Percentiles rank a stretch among this genome's conserved stretches.
phyloP scores from a whole-genome alignment of 2,888 invertebrate genomes.

The Odontomyia ornata region DNA sequence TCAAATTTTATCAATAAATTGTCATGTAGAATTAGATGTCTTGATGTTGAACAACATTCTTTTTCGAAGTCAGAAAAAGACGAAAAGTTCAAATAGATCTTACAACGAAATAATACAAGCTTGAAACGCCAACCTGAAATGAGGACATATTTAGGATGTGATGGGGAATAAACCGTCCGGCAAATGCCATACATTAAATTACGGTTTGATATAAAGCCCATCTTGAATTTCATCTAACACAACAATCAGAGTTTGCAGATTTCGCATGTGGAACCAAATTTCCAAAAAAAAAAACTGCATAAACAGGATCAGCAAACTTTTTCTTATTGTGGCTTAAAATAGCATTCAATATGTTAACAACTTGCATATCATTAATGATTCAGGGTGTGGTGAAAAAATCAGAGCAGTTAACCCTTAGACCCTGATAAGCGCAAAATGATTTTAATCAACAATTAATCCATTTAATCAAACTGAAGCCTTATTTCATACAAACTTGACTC shows the following conservation, averaged over 20 bases:
- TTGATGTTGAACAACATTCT: not conserved
- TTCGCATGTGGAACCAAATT: not conserved
- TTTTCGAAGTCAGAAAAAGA: not conserved
- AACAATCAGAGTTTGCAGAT: not conserved
- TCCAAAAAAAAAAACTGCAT: not conserved
- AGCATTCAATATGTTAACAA: not conserved
- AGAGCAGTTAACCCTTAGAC: too few relatives aligned
- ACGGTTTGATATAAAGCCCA: not conserved
- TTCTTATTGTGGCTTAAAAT: not conserved
- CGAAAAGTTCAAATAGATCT: too few relatives aligned
- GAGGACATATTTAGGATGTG: too few relatives aligned
- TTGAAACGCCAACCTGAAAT: too few relatives aligned
- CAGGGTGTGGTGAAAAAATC: not conserved
- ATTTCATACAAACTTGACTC: too few relatives aligned
- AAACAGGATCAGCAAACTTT: too few relatives aligned
- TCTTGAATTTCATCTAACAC: conserved; percentile 14
- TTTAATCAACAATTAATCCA: too few relatives aligned
- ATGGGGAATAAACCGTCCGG: too few relatives aligned
- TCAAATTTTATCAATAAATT: not conserved
- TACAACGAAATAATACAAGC: too few relatives aligned
- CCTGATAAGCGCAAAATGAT: too few relatives aligned
- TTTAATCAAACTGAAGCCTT: too few relatives aligned
- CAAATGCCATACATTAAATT: too few relatives aligned
- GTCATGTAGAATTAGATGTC: not conserved
- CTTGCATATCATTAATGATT: not conserved